Evolutionary conservation across 2,888 invertebrate genomes (phyloP).

Genomic region (Doris montereyensis): DNA sequence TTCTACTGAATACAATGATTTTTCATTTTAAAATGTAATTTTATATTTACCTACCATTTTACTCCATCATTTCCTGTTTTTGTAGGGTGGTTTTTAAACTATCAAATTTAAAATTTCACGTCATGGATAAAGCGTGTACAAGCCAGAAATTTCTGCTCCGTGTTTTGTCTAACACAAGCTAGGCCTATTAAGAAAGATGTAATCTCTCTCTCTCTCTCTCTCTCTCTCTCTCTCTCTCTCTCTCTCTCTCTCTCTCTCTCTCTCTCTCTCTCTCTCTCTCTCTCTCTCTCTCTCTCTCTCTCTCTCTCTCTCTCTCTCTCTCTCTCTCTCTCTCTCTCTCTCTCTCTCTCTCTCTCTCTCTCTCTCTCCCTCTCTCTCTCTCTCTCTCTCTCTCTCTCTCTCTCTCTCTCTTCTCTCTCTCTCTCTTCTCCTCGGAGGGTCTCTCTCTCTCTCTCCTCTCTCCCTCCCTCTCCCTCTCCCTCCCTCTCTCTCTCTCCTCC

Average conservation of each 20-base stretch:
- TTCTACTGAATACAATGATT: too few relatives aligned
- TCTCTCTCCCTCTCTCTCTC: slow-evolving; percentile 22
- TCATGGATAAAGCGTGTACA: too few relatives aligned
- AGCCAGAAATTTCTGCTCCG: too few relatives aligned
- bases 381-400: slow-evolving; percentile 3
- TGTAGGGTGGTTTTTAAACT: too few relatives aligned
- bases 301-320: slow-evolving; percentile 24
- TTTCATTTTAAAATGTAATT: too few relatives aligned
- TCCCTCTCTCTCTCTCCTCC: background rate
- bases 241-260: background rate
- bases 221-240: slow-evolving; percentile 12
- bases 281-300: background rate
- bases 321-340: slow-evolving; percentile 28
- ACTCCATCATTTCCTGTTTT: too few relatives aligned
- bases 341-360: slow-evolving; percentile 20
- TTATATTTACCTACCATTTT: too few relatives aligned
- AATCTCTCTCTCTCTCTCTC: background rate
- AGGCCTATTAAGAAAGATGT: background rate
- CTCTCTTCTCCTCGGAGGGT: background rate
- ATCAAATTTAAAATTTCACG: too few relatives aligned
- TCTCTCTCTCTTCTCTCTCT: background rate
- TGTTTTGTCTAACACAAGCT: too few relatives aligned
- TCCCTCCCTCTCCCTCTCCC: background rate
- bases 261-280: background rate
- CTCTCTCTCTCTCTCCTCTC: background rate